Conservation (phyloP, 2,113 vertebrate species). For the Marmota monax region DNA sequence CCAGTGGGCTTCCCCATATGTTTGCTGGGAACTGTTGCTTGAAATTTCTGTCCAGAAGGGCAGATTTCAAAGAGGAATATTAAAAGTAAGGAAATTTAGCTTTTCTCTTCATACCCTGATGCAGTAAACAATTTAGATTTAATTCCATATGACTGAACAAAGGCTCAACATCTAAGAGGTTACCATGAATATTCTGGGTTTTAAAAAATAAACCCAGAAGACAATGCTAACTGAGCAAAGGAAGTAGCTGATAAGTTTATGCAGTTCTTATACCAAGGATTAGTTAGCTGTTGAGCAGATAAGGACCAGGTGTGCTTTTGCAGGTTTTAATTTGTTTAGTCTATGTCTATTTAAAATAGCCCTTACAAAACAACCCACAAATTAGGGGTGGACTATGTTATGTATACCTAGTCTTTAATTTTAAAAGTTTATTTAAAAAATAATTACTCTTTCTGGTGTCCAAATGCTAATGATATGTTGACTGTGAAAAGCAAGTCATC, state of each 20-base stretch:
- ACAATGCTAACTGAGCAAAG: conserved; percentile 84
- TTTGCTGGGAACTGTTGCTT: conserved; percentile 91
- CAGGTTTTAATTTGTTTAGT: conserved; percentile 93
- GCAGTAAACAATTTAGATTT: conserved; percentile 91
- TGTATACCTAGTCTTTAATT: conserved; percentile 23
- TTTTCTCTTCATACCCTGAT: conserved; percentile 76
- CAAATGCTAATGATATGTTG: conserved; percentile 72
- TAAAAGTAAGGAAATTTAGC: conserved; percentile 87
- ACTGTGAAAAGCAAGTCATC: conserved; percentile 69
- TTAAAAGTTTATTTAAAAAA: conserved; percentile 63
- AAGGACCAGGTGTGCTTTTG: conserved; percentile 94
- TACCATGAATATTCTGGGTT: conserved; percentile 82
- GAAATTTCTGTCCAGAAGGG: conserved; percentile 88
- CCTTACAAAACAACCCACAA: conserved; percentile 57
- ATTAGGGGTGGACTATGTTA: conserved; percentile 1
- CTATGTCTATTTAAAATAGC: conserved; percentile 86
- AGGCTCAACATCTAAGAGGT: conserved; percentile 80
- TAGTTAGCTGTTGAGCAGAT: conserved; percentile 88
- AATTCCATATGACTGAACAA: conserved; percentile 88
- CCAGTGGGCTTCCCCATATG: conserved; percentile 89
- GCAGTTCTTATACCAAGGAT: conserved; percentile 84
- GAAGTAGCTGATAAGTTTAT: conserved; percentile 85
- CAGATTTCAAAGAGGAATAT: conserved; percentile 90
- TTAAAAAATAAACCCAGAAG: conserved; percentile 88
- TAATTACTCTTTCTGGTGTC: conserved; percentile 65